These are phyloP conservation scores for Hipparchia sbordonii DNA, from an alignment of 2,888 invertebrate species.

Conservation along the genomic window DNA sequence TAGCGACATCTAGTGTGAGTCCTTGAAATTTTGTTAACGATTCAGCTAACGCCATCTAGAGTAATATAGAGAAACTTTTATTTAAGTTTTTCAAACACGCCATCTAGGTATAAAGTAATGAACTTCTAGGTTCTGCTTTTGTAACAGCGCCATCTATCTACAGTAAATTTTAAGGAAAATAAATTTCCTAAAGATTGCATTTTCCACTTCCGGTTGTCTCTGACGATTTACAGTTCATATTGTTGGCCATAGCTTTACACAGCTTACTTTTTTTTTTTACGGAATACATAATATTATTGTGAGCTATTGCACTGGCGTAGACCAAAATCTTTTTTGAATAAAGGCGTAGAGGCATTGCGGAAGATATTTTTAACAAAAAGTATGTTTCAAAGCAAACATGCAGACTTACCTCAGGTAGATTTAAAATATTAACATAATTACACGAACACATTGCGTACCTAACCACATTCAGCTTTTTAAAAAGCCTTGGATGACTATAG, in stretches of 20 bases:
- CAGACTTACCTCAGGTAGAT: not conserved
- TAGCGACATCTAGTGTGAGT: slow-evolving; percentile 58
- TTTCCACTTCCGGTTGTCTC: not conserved
- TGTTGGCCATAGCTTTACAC: too few relatives aligned
- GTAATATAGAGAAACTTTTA: not conserved
- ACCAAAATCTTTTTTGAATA: too few relatives aligned
- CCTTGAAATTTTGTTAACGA: not conserved
- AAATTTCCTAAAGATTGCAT: not conserved
- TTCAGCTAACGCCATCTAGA: slow-evolving; percentile 47
- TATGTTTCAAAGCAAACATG: not conserved
- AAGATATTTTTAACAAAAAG: too few relatives aligned
- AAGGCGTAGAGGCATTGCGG: too few relatives aligned
- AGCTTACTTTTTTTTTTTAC: too few relatives aligned
- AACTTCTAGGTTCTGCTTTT: not conserved
- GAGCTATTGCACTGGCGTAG: too few relatives aligned
- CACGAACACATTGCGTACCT: too few relatives aligned
- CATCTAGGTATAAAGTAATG: slow-evolving; percentile 28
- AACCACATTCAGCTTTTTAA: not conserved
- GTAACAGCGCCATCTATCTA: not conserved
- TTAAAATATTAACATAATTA: not conserved
- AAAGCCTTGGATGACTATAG: not conserved
- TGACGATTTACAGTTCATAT: not conserved
- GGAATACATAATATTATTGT: too few relatives aligned
- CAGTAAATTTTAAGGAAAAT: not conserved
- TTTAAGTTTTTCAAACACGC: slow-evolving; percentile 6